These are phyloP conservation scores for Nyctibius bracteatus DNA, from an alignment of 2,113 vertebrate species.

Conservation along the genomic window DNA sequence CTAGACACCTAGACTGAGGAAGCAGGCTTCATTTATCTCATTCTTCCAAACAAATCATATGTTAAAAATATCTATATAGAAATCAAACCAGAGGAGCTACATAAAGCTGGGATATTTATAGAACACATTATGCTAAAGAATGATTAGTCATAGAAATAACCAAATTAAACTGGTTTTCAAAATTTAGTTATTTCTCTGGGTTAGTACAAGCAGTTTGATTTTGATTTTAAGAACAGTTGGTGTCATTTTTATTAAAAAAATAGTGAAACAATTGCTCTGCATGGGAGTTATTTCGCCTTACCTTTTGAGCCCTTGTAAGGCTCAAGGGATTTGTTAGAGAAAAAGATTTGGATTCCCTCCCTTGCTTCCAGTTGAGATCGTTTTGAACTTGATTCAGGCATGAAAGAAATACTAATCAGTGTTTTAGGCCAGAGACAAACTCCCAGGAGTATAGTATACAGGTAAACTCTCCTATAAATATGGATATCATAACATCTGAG, in stretches of 20 bases:
- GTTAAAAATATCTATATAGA: neutral
- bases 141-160: neutral
- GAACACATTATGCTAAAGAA: neutral
- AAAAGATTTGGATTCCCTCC: neutral
- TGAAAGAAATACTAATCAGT: constrained; percentile 53
- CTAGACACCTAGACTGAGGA: neutral
- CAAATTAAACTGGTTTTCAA: neutral
- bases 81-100: neutral
- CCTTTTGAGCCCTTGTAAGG: neutral
- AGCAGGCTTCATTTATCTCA: neutral
- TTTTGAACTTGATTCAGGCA: constrained; percentile 22
- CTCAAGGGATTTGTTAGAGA: constrained; percentile 29
- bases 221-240: neutral
- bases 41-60: neutral
- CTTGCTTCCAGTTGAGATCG: neutral
- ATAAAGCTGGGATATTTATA: neutral
- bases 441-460: neutral
- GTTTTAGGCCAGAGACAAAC: neutral
- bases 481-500: neutral
- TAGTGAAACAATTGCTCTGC: neutral
- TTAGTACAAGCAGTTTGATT: neutral
- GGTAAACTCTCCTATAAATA: constrained; percentile 37
- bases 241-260: neutral
- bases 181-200: neutral
- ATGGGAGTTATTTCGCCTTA: neutral